A percentile compares a stretch with the other conserved stretches of the same genome.
phyloP scores from a whole-genome alignment of 2,888 invertebrate species.

The Dolomedes plantarius region DNA sequence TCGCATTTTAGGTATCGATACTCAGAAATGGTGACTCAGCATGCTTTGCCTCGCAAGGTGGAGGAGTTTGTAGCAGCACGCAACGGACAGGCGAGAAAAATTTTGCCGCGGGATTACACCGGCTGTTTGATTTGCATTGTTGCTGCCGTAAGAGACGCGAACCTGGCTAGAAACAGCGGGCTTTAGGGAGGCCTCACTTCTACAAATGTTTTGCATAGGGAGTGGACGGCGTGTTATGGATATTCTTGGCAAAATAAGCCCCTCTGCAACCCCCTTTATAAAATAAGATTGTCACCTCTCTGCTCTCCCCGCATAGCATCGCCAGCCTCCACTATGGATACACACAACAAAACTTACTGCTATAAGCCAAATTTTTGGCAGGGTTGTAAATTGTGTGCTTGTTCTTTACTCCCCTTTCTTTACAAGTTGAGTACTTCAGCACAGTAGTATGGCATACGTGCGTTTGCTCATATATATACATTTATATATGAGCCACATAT shows the following conservation, averaged over 20 bases:
- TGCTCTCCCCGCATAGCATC: conserved; percentile 23
- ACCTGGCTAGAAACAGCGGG: conserved; percentile 23
- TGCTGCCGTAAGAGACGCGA: conserved; percentile 21
- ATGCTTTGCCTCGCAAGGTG: conserved; percentile 30
- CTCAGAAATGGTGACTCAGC: conserved; percentile 29
- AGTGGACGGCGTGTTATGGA: conserved; percentile 55
- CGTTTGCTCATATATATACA: background rate
- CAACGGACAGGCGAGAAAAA: conserved; percentile 24
- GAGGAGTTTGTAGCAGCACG: background rate
- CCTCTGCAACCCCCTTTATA: conserved; percentile 40
- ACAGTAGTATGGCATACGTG: background rate
- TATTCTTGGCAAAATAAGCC: conserved; percentile 55
- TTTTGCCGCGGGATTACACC: conserved; percentile 43
- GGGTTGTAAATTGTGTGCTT: conserved; percentile 43
- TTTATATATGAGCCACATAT: conserved; percentile 15
- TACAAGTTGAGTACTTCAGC: conserved; percentile 17
- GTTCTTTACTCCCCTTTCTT: conserved; percentile 5
- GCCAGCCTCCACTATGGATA: background rate
- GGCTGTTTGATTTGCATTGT: conserved; percentile 66
- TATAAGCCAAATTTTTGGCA: conserved; percentile 48
- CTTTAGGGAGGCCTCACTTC: conserved; percentile 53
- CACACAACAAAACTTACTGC: conserved; percentile 26
- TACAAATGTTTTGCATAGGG: conserved; percentile 66
- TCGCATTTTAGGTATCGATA: background rate
- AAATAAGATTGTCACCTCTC: conserved; percentile 58